Conservation (phyloP, 2,113 vertebrate genomes). For the Erpornis zantholeuca region DNA sequence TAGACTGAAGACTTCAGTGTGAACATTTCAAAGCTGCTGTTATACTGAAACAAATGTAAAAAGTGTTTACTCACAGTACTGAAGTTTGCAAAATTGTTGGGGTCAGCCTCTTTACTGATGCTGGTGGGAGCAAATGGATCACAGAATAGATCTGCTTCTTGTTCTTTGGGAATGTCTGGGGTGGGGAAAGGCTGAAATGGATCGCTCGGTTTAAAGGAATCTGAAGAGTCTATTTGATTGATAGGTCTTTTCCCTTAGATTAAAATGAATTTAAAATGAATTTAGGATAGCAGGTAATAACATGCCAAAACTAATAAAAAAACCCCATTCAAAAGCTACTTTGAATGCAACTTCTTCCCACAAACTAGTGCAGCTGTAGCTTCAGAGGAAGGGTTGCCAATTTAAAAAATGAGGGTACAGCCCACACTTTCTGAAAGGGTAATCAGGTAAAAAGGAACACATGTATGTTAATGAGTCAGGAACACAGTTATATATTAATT, state of each 20-base stretch:
- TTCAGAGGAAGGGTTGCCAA: background rate
- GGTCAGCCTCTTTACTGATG: conserved; percentile 84
- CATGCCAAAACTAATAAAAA: conserved; percentile 24
- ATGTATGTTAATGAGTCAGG: background rate
- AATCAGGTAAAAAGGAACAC: background rate
- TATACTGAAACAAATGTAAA: conserved; percentile 56
- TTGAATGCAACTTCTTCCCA: background rate
- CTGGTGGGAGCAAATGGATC: conserved; percentile 89
- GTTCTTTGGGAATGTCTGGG: conserved; percentile 87
- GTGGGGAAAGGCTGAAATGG: conserved; percentile 86
- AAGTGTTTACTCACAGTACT: conserved; percentile 93
- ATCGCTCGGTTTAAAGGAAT: conserved; percentile 90
- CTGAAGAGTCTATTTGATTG: conserved; percentile 89
- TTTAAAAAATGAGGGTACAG: background rate
- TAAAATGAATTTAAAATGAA: conserved; percentile 73
- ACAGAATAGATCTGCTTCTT: conserved; percentile 84
- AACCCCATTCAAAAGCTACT: background rate
- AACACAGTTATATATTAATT: background rate
- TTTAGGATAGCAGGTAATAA: conserved; percentile 58
- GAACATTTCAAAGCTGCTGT: conserved; percentile 31
- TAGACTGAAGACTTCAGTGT: background rate
- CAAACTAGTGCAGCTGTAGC: background rate
- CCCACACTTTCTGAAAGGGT: background rate
- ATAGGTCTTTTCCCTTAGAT: conserved; percentile 89
- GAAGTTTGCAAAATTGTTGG: conserved; percentile 95